Percentiles rank a stretch among this genome's conserved stretches.
Conservation (phyloP, 2,797 vertebrate species). For the Anguilla anguilla region DNA sequence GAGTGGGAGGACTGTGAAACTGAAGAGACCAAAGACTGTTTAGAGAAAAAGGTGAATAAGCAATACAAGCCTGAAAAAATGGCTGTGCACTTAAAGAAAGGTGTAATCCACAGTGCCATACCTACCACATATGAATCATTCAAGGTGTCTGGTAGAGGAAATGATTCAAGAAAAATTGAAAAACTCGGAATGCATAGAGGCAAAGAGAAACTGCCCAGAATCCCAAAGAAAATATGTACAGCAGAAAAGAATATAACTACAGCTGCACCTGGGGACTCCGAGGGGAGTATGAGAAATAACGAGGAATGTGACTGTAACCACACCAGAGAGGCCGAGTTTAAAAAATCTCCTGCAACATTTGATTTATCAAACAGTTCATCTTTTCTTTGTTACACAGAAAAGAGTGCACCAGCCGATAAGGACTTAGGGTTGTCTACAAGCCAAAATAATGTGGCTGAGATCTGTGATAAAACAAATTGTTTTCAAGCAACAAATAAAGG, state of each 20-base stretch:
- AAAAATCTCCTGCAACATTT: neutral
- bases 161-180: conserved; percentile 68
- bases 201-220: conserved; percentile 60
- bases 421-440: neutral
- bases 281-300: neutral
- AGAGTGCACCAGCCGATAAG: neutral
- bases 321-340: neutral
- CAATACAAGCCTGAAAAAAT: conserved; percentile 40
- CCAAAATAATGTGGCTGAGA: neutral
- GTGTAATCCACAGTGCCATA: neutral
- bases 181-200: conserved; percentile 52
- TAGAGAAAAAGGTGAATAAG: conserved; percentile 32
- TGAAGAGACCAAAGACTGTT: conserved; percentile 46
- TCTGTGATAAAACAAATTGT: neutral
- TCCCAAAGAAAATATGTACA: conserved; percentile 63
- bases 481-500: conserved; percentile 5
- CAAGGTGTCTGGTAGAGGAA: conserved; percentile 48
- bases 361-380: neutral
- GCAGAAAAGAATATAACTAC: conserved; percentile 34
- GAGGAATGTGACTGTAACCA: neutral
- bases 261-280: neutral
- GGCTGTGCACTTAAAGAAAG: neutral
- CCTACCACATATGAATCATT: conserved; percentile 19
- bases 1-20: conserved; percentile 34
- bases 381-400: neutral